Conservation (phyloP, 1,140 invertebrate genomes). For the Pogonus chalceus region DNA sequence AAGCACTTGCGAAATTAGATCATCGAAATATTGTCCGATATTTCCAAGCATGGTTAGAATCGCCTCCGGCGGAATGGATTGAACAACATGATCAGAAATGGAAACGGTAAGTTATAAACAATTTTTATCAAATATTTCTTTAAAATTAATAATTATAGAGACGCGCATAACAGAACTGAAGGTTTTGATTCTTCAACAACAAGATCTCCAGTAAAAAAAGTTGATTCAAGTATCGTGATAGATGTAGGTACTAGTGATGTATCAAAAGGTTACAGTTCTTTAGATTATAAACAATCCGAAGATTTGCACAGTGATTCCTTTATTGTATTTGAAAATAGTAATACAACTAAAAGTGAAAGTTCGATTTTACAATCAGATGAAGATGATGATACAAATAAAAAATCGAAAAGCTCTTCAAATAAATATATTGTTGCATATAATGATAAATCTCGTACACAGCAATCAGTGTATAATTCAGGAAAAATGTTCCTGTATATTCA, state of each 20-base stretch:
- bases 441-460: constrained; percentile 1
- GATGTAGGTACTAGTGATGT: neutral
- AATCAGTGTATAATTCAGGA: constrained; percentile 20
- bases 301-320: constrained; percentile 44
- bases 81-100: constrained; percentile 63
- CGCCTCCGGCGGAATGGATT: constrained; percentile 79
- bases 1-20: constrained; percentile 86
- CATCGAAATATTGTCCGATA: constrained; percentile 92
- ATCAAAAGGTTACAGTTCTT: neutral
- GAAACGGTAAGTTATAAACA: constrained; percentile 24
- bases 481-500: constrained; percentile 87
- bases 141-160: neutral
- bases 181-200: neutral
- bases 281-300: constrained; percentile 32
- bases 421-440: constrained; percentile 11
- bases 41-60: constrained; percentile 89
- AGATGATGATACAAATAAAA: constrained; percentile 3
- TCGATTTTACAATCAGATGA: neutral
- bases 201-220: neutral
- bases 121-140: neutral
- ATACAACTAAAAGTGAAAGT: constrained; percentile 5
- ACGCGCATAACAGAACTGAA: neutral
- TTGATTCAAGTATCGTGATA: neutral
- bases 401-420: constrained; percentile 13
- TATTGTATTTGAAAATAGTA: constrained; percentile 45